Evolutionary conservation across 2,888 invertebrate genomes (phyloP).

Genomic region (Andricus curvator): DNA sequence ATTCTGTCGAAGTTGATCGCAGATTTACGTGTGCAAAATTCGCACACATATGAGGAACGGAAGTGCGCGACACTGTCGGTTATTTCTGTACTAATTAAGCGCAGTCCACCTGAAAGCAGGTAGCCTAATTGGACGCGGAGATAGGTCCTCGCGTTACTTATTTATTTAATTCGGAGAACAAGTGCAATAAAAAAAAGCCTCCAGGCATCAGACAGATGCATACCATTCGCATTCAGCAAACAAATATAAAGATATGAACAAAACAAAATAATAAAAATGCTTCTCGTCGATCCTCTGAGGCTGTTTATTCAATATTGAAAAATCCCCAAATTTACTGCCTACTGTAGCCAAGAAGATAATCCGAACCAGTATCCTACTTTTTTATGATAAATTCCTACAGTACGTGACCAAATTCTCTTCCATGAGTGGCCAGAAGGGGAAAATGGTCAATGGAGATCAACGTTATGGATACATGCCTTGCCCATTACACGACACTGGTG

Average conservation of each 20-base stretch:
- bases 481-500: conserved; percentile 71
- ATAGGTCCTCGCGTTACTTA: conserved; percentile 58
- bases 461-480: conserved; percentile 74
- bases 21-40: conserved; percentile 14
- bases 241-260: neutral
- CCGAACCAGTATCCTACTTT: conserved; percentile 66
- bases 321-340: neutral
- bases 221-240: neutral
- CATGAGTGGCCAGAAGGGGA: conserved; percentile 72
- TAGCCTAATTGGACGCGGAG: conserved; percentile 63
- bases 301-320: neutral
- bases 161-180: conserved; percentile 58
- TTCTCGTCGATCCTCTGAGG: neutral
- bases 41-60: conserved; percentile 4
- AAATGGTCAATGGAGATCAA: conserved; percentile 66
- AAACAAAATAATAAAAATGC: conserved; percentile 19
- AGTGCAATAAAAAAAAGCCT: conserved; percentile 15
- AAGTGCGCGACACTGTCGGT: conserved; percentile 41
- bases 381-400: conserved; percentile 72
- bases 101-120: conserved; percentile 45
- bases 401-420: conserved; percentile 71
- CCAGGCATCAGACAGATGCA: neutral
- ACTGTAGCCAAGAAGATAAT: conserved; percentile 61
- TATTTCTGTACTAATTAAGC: conserved; percentile 72
- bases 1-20: neutral